A percentile compares a stretch with the other conserved stretches of the same genome.
phyloP scores from a whole-genome alignment of 1,140 invertebrate genomes.

The Cyclargus thomasi region DNA sequence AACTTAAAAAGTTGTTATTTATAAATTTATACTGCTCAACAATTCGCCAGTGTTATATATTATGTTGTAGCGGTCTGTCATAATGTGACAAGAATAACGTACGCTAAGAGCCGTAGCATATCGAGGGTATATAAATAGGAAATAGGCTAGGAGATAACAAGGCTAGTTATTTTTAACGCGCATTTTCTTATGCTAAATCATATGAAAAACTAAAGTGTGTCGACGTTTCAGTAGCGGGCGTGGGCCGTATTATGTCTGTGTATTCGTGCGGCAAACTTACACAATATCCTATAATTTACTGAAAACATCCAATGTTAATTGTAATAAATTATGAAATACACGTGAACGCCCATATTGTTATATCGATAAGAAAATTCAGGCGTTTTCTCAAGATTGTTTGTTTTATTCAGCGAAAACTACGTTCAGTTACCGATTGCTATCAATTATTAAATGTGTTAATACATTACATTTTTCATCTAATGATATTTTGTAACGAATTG shows the following conservation, averaged over 20 bases:
- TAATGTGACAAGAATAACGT: too few relatives aligned
- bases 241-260: background rate
- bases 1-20: too few relatives aligned
- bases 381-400: too few relatives aligned
- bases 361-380: background rate
- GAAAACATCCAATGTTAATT: background rate
- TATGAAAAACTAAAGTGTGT: background rate
- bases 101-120: background rate
- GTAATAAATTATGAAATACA: background rate
- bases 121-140: background rate
- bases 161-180: background rate
- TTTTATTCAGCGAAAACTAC: too few relatives aligned
- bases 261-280: background rate
- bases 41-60: too few relatives aligned
- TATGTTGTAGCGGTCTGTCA: too few relatives aligned
- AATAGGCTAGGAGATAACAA: background rate
- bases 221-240: background rate
- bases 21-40: too few relatives aligned
- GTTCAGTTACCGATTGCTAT: too few relatives aligned
- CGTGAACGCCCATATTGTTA: background rate
- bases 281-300: conserved; percentile 7
- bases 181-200: background rate
- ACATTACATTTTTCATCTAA: too few relatives aligned
- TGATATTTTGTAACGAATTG: too few relatives aligned
- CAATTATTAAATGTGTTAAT: too few relatives aligned